These are phyloP conservation scores for Dendrophyllia cribrosa DNA, from an alignment of 64 coral and sea anemone species.

Conservation along the genomic window DNA sequence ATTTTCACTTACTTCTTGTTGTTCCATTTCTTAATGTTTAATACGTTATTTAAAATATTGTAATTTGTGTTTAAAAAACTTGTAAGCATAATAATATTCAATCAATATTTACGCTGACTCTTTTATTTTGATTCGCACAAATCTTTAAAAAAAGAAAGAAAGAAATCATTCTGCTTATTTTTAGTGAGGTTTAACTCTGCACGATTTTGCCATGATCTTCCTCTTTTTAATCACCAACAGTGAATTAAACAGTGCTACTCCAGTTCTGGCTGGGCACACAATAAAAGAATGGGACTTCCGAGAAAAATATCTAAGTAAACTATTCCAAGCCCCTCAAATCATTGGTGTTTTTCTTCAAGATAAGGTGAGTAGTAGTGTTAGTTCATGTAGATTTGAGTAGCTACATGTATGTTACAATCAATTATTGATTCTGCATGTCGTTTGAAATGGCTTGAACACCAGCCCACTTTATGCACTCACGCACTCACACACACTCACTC, in stretches of 20 bases:
- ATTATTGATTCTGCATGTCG: too few relatives aligned
- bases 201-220: neutral
- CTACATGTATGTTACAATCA: too few relatives aligned
- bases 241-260: neutral
- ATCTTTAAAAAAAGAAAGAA: too few relatives aligned
- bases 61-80: too few relatives aligned
- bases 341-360: conserved; percentile 64
- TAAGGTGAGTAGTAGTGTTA: conserved; percentile 35
- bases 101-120: too few relatives aligned
- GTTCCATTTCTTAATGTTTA: neutral
- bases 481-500: too few relatives aligned
- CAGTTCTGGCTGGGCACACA: conserved; percentile 69
- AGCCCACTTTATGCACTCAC: too few relatives aligned
- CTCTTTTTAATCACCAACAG: neutral
- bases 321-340: conserved; percentile 37
- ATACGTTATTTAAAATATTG: neutral
- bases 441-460: too few relatives aligned
- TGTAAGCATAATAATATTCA: too few relatives aligned
- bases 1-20: neutral
- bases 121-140: too few relatives aligned
- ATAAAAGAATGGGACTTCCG: conserved; percentile 42
- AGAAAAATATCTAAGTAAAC: conserved; percentile 57
- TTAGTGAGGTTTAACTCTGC: neutral
- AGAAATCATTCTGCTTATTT: too few relatives aligned
- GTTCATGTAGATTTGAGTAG: too few relatives aligned